These are phyloP conservation scores for Heliangelus exortis DNA, from an alignment of 2,797 vertebrate species.

Conservation along the genomic window DNA sequence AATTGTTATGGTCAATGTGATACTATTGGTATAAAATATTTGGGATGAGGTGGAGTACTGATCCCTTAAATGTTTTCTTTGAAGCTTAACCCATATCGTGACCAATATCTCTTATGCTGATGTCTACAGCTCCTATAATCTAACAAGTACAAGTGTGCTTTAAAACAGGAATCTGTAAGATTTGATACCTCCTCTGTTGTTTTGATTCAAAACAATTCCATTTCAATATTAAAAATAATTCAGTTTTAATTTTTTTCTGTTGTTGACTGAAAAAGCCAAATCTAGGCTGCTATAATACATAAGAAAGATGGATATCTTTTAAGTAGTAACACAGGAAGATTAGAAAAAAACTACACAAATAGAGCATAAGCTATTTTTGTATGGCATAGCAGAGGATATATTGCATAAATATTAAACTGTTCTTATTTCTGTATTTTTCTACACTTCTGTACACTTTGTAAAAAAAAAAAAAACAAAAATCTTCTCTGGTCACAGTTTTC, in stretches of 20 bases:
- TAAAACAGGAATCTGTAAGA: background rate
- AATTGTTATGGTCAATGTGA: background rate
- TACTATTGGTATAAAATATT: background rate
- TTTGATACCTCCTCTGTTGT: background rate
- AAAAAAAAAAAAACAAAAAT: background rate
- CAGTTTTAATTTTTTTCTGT: constrained; percentile 32
- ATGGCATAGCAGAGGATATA: background rate
- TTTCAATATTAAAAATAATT: constrained; percentile 21
- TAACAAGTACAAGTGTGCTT: background rate
- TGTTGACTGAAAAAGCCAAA: background rate
- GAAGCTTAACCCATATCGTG: background rate
- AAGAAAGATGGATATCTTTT: background rate
- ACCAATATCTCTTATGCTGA: background rate
- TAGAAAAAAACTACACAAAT: background rate
- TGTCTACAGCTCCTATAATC: background rate
- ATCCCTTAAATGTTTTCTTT: background rate
- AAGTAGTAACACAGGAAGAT: background rate
- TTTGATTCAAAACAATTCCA: background rate
- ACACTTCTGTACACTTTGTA: background rate
- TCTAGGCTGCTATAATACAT: background rate
- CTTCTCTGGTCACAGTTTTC: background rate
- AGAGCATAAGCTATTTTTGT: background rate
- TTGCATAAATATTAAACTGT: background rate
- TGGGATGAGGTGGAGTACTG: background rate
- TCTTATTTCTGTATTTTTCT: background rate